Conservation (phyloP, 1,140 invertebrate species). For the Cecropterus lyciades region DNA sequence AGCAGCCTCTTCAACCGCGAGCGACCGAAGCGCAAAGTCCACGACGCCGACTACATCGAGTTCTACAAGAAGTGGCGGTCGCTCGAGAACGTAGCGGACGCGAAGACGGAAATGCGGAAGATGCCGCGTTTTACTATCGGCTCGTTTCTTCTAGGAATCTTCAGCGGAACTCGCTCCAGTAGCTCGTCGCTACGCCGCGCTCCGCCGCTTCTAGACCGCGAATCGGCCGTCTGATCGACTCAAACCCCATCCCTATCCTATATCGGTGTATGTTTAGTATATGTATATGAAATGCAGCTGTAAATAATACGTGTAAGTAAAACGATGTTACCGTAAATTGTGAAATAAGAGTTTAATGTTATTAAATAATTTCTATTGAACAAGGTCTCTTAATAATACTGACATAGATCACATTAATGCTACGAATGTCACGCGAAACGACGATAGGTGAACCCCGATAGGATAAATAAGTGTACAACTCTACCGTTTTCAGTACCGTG, state of each 20-base stretch:
- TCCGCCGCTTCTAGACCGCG: constrained; percentile 73
- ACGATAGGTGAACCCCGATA: background rate
- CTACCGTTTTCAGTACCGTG: constrained; percentile 23
- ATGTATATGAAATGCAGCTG: constrained; percentile 77
- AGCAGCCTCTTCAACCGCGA: constrained; percentile 76
- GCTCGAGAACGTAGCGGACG: constrained; percentile 87
- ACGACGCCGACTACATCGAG: constrained; percentile 81
- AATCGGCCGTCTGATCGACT: constrained; percentile 72
- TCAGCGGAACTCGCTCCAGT: constrained; percentile 87
- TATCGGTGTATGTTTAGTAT: constrained; percentile 51
- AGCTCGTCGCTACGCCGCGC: constrained; percentile 87
- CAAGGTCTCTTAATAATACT: constrained; percentile 79
- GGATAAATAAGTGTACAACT: background rate
- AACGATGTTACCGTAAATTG: constrained; percentile 84
- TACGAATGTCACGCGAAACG: constrained; percentile 43
- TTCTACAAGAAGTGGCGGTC: constrained; percentile 90
- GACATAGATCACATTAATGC: constrained; percentile 74
- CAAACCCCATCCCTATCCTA: constrained; percentile 34
- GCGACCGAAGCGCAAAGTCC: constrained; percentile 67
- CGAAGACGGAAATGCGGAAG: constrained; percentile 76
- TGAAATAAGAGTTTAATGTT: constrained; percentile 84
- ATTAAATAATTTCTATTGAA: constrained; percentile 84
- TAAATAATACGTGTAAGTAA: constrained; percentile 83
- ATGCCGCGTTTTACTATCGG: constrained; percentile 85
- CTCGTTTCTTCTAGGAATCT: constrained; percentile 89